These are phyloP conservation scores for Psix sp. DNA, from an alignment of 1,140 invertebrate species.

Conservation along the genomic window DNA sequence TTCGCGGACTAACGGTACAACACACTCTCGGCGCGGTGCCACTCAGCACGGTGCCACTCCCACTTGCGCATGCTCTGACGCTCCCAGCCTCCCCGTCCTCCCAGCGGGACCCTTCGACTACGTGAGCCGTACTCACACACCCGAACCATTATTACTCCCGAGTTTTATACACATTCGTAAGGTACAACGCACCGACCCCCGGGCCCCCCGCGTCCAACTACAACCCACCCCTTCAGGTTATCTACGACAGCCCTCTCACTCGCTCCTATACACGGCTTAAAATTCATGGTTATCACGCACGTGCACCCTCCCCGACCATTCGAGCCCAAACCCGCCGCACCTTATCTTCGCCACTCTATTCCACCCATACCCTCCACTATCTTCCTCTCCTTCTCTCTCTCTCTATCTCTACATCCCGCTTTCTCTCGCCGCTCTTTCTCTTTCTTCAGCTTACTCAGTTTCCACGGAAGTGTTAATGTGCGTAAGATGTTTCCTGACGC, in stretches of 20 bases:
- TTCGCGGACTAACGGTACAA: constrained; percentile 55
- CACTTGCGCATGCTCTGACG: constrained; percentile 60
- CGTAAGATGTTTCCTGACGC: constrained; percentile 28
- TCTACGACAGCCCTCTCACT: constrained; percentile 47
- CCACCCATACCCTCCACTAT: constrained; percentile 5
- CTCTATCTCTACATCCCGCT: constrained; percentile 11
- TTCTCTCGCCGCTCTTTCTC: constrained; percentile 9
- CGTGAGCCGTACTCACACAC: constrained; percentile 43
- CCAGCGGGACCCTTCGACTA: constrained; percentile 44
- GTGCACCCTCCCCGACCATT: constrained; percentile 43
- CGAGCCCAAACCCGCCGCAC: constrained; percentile 18
- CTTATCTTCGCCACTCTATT: constrained; percentile 43
- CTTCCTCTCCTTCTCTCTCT: constrained; percentile 26
- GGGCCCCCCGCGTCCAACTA: constrained; percentile 42
- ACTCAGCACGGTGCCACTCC: constrained; percentile 56
- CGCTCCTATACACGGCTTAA: constrained; percentile 42
- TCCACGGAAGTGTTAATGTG: constrained; percentile 23
- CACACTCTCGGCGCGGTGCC: constrained; percentile 33
- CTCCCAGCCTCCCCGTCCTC: constrained; percentile 25
- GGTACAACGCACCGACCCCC: constrained; percentile 41
- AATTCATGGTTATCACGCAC: constrained; percentile 60
- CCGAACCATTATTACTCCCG: constrained; percentile 47
- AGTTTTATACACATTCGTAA: constrained; percentile 59
- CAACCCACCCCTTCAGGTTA: constrained; percentile 35
- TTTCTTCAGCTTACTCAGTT: constrained; percentile 4